These are phyloP conservation scores for Carabus problematicus DNA, from an alignment of 2,888 invertebrate genomes.

Conservation along the genomic window DNA sequence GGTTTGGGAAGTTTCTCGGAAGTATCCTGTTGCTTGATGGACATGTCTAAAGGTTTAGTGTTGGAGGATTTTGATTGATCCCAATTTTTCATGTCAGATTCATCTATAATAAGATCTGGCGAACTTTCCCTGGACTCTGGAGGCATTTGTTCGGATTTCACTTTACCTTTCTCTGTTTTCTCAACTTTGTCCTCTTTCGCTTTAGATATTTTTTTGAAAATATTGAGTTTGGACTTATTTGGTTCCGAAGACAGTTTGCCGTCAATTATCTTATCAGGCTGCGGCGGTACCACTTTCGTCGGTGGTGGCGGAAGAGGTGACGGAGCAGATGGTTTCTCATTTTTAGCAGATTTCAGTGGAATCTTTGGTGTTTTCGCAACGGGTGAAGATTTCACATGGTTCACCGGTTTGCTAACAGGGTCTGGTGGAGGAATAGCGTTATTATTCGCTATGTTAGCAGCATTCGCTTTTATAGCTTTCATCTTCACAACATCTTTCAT, in stretches of 20 bases:
- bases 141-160: slow-evolving; percentile 53
- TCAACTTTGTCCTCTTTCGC: slow-evolving; percentile 70
- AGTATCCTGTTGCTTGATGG: slow-evolving; percentile 64
- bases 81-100: slow-evolving; percentile 48
- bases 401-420: slow-evolving; percentile 8
- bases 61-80: slow-evolving; percentile 45
- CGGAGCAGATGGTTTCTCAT: slow-evolving; percentile 37
- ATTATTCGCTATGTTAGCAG: slow-evolving; percentile 32
- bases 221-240: slow-evolving; percentile 84
- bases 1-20: slow-evolving; percentile 45
- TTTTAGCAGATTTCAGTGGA: slow-evolving; percentile 6
- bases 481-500: slow-evolving; percentile 63
- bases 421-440: slow-evolving; percentile 2
- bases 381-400: slow-evolving; percentile 24
- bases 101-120: slow-evolving; percentile 59
- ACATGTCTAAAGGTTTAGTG: slow-evolving; percentile 61
- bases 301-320: slow-evolving; percentile 40
- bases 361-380: slow-evolving; percentile 15
- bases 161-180: slow-evolving; percentile 55
- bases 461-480: slow-evolving; percentile 59
- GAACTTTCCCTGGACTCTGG: slow-evolving; percentile 57
- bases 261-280: slow-evolving; percentile 49
- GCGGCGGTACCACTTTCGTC: slow-evolving; percentile 44
- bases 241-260: slow-evolving; percentile 78
- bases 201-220: slow-evolving; percentile 86